Conservation (phyloP, 2,797 vertebrate genomes). For the Leptoclinus maculatus region DNA sequence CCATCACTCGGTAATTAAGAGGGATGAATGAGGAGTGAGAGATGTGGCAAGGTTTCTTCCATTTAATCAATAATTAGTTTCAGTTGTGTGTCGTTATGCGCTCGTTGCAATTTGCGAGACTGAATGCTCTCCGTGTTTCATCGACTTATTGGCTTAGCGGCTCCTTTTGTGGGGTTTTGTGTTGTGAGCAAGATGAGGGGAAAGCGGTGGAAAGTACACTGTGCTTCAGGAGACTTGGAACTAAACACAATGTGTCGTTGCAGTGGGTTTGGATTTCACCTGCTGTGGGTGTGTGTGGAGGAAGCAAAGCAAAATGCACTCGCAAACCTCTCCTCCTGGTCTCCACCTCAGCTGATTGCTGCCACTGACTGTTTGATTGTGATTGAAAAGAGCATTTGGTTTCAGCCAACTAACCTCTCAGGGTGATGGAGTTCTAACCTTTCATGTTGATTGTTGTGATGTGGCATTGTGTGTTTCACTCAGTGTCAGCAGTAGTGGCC, state of each 20-base stretch:
- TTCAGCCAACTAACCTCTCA: conserved; percentile 22
- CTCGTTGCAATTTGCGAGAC: conserved; percentile 1
- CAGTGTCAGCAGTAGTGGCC: too few species aligned
- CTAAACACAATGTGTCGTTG: conserved; percentile 4
- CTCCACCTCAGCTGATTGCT: not conserved
- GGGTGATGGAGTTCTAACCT: conserved; percentile 8
- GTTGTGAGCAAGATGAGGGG: not conserved
- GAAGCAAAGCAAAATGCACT: not conserved
- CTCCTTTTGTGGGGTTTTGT: not conserved
- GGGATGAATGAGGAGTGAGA: conserved; percentile 41
- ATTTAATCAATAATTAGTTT: conserved; percentile 58
- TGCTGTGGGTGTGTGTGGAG: conserved; percentile 16
- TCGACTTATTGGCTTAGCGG: not conserved
- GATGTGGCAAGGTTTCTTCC: conserved; percentile 46
- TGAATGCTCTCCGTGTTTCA: not conserved
- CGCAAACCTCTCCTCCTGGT: not conserved
- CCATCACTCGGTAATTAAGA: conserved; percentile 34
- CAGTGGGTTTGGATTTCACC: conserved; percentile 15
- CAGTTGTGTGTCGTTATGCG: conserved; percentile 11
- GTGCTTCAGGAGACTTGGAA: not conserved
- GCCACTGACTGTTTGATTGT: not conserved
- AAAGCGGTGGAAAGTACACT: not conserved
- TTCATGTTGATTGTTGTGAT: conserved; percentile 25
- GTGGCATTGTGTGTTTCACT: not conserved
- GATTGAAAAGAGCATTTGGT: conserved; percentile 22